Evolutionary conservation across 2,888 invertebrate species (phyloP), one percentile per base, ranked within the genome.

Genomic region (Arctia plantaginis): DNA sequence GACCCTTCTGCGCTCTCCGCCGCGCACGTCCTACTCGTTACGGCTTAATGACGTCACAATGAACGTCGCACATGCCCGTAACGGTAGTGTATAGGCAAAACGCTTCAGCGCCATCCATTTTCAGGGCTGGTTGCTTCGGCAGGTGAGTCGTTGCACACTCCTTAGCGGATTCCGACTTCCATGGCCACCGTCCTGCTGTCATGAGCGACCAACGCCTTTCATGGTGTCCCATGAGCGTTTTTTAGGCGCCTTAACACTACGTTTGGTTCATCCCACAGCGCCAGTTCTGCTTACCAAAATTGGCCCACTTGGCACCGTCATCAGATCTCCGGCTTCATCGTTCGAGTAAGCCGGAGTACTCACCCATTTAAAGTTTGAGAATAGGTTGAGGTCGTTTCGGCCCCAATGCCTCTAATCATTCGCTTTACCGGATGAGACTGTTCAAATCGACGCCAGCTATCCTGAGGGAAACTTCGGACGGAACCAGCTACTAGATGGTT

Each of bases 261-360:
- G 96, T 97, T 97, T 96, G 97, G 96, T 97, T 97, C 97, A 97
- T 97, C 97, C 97, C 97, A 96, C 97, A 97, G 96, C 97, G 96
- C 97, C 97, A 97, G 97, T 97, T 97, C 97, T 97, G 97, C 97
- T 97, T 97, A 97, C 97, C 97, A 97, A 97, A 97, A 97, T 91
- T 96, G 97, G 97, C 97, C 97, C 97, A 97, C 97, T 97, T 95
- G 96, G 96, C 96, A 96, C 96, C 95, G 94, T 94, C 93, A 94
- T 96, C 93, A 92, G 90, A 91, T 88, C 93, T 92, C 93, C 93
- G 93, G 92, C 95, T 96, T 96, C 96, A 93, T 88, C 81, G 76
- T 92, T 96, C 91, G 92, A 96, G 96, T 92, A 96, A 96, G 96
- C 95, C 95, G 93, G 94, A 95, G 95, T 92, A 97, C 97, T 97